A percentile compares a stretch with the other conserved stretches of the same genome.
phyloP scores from a whole-genome alignment of 2,797 vertebrate genomes.

The Crax fasciolata region DNA sequence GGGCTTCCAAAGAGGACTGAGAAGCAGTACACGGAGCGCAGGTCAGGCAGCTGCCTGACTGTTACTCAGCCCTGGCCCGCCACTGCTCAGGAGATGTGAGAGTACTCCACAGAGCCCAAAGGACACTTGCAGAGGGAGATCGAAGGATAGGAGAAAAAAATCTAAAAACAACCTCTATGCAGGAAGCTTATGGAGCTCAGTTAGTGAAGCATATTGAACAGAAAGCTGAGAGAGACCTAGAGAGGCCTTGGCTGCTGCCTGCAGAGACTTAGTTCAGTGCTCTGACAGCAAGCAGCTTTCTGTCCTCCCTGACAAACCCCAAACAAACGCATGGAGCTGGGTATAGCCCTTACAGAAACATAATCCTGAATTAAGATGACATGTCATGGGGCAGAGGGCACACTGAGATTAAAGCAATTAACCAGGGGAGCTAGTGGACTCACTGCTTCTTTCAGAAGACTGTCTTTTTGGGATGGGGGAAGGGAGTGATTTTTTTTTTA shows the following conservation, averaged over 20 bases:
- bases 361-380: not conserved
- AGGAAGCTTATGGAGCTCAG: not conserved
- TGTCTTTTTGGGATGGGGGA: too few relatives aligned
- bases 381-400: not conserved
- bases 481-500: not conserved
- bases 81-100: not conserved
- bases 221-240: not conserved
- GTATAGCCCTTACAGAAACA: accelerated
- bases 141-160: not conserved
- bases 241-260: not conserved
- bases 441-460: not conserved
- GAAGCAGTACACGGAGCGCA: accelerated
- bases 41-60: not conserved
- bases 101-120: not conserved
- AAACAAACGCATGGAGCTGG: not conserved
- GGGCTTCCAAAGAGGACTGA: not conserved
- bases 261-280: not conserved
- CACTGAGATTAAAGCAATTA: not conserved
- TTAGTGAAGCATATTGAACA: not conserved
- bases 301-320: not conserved
- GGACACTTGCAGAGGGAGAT: not conserved
- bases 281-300: not conserved
- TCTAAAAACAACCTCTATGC: not conserved
- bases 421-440: not conserved
- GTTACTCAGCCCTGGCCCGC: too few relatives aligned